Conservation (phyloP, 2,888 invertebrate species). For the Lycophotia porphyrea region DNA sequence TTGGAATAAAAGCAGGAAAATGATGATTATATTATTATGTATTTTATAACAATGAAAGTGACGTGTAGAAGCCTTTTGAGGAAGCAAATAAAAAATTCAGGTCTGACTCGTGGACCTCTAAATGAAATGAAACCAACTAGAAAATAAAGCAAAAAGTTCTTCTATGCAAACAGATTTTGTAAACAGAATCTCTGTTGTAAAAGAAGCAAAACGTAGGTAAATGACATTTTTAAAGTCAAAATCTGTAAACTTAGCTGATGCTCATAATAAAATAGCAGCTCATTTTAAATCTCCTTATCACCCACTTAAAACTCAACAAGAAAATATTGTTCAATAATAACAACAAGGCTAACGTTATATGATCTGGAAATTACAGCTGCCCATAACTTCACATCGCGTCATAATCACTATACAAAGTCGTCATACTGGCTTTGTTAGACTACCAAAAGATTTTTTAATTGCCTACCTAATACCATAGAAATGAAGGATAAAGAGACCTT, state of each 20-base stretch:
- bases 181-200: neutral
- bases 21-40: neutral
- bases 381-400: constrained; percentile 41
- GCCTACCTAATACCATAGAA: neutral
- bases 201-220: neutral
- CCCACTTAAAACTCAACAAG: constrained; percentile 21
- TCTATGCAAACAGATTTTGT: neutral
- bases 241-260: neutral
- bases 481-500: neutral
- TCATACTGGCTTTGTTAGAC: constrained; percentile 13
- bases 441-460: constrained; percentile 10
- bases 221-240: neutral
- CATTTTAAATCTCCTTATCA: constrained; percentile 18
- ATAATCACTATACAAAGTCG: constrained; percentile 35
- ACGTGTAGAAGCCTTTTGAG: neutral
- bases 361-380: constrained; percentile 50
- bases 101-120: neutral
- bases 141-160: neutral
- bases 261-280: constrained; percentile 13
- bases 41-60: neutral
- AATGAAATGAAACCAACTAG: neutral
- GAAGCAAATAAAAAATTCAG: neutral
- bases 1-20: neutral
- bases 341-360: constrained; percentile 45
- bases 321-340: constrained; percentile 45